Conservation (phyloP, 2,797 vertebrate species). For the Chelmon rostratus region DNA sequence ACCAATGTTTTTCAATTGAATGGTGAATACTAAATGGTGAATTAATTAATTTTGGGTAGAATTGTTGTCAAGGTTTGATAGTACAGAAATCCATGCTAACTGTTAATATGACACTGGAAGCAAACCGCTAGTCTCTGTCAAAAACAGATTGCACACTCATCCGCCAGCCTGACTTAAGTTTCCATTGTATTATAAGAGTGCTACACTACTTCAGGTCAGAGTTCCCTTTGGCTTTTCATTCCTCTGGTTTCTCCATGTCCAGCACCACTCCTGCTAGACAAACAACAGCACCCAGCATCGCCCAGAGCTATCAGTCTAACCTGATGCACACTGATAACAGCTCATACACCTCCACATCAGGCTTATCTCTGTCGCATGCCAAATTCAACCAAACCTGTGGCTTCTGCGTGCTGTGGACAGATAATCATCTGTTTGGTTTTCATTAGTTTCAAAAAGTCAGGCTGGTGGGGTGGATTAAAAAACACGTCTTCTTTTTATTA, state of each 20-base stretch:
- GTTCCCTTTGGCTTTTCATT: background rate
- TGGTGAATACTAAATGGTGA: background rate
- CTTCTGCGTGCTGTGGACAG: background rate
- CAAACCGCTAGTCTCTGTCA: background rate
- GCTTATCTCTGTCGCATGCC: constrained; percentile 23
- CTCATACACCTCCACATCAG: constrained; percentile 7
- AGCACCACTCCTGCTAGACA: constrained; percentile 52
- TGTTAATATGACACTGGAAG: background rate
- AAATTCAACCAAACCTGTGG: background rate
- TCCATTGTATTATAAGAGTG: background rate
- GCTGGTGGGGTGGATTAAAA: background rate
- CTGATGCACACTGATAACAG: constrained; percentile 38
- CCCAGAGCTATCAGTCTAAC: constrained; percentile 21
- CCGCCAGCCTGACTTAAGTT: background rate
- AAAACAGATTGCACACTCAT: background rate
- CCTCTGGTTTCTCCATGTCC: background rate
- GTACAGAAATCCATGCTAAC: background rate
- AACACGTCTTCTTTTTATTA: background rate
- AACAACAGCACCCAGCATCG: constrained; percentile 50
- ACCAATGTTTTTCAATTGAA: background rate
- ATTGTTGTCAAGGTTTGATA: background rate
- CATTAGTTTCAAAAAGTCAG: too few species aligned
- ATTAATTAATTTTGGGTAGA: background rate
- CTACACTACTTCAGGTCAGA: background rate
- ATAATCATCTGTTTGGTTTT: too few species aligned